Conservation (phyloP, 2,113 vertebrate genomes). For the Leptosomus discolor region DNA sequence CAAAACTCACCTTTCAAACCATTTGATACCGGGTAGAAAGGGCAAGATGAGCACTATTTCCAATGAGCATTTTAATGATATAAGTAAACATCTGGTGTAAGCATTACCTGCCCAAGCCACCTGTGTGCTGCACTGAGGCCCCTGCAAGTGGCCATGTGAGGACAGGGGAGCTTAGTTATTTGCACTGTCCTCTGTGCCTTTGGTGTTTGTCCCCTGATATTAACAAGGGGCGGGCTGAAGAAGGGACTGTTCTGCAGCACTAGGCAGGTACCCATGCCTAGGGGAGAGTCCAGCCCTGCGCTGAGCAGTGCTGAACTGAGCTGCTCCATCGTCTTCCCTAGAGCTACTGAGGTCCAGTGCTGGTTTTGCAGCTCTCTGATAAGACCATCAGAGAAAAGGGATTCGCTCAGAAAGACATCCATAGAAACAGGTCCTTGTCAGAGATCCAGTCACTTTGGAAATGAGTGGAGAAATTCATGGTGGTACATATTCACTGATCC, state of each 20-base stretch:
- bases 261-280: too few species aligned
- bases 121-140: not conserved
- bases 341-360: not conserved
- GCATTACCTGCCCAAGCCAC: not conserved
- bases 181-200: not conserved
- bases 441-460: not conserved
- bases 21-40: not conserved
- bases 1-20: not conserved
- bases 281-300: not conserved
- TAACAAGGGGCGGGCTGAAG: not conserved
- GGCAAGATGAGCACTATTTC: not conserved
- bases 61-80: not conserved
- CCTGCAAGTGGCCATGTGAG: not conserved
- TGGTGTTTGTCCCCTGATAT: not conserved
- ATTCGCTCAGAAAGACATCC: not conserved
- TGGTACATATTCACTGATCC: not conserved
- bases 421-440: not conserved
- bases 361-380: not conserved
- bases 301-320: not conserved
- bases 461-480: not conserved
- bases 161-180: not conserved
- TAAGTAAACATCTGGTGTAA: not conserved
- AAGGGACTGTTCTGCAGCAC: not conserved
- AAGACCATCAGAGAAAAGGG: not conserved
- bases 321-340: fast-evolving